Evolutionary conservation across 2,797 vertebrate species (phyloP).

Genomic region (Mus spretus): DNA sequence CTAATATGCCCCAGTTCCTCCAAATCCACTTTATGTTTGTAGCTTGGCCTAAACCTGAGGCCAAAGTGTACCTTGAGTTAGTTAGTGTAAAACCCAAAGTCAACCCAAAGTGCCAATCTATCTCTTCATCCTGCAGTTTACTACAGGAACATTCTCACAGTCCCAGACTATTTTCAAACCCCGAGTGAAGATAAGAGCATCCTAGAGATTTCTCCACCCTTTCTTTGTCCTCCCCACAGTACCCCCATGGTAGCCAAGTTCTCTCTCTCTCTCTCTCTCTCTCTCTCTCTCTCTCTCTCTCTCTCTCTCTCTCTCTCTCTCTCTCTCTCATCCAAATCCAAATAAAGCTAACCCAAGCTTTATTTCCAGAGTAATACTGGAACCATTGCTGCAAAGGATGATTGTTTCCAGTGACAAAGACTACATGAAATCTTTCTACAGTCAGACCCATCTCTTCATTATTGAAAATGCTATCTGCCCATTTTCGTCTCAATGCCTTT

Average conservation of each 20-base stretch:
- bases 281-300: background rate
- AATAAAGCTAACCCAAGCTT: background rate
- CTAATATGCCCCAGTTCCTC: conserved; percentile 62
- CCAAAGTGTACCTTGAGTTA: conserved; percentile 74
- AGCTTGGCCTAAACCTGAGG: conserved; percentile 70
- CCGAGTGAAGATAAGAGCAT: conserved; percentile 1
- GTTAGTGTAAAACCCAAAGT: conserved; percentile 68
- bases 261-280: background rate
- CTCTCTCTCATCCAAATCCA: background rate
- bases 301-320: background rate
- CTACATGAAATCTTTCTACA: background rate
- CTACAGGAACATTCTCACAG: conserved; percentile 3
- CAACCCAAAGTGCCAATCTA: background rate
- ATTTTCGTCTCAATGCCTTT: conserved; percentile 37
- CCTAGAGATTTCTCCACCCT: background rate
- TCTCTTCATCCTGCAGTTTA: background rate
- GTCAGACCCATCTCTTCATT: background rate
- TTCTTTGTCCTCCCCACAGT: background rate
- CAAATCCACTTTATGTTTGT: conserved; percentile 57
- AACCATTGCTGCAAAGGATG: conserved; percentile 8
- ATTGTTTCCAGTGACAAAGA: conserved; percentile 48
- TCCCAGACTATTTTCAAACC: background rate
- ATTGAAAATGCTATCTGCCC: background rate
- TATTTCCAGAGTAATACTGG: conserved; percentile 48
- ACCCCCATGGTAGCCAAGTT: background rate